A percentile compares a stretch with the other conserved stretches of the same genome.
Evolutionary conservation across 2,888 invertebrate species (phyloP).

Genomic region (Elmis aenea): DNA sequence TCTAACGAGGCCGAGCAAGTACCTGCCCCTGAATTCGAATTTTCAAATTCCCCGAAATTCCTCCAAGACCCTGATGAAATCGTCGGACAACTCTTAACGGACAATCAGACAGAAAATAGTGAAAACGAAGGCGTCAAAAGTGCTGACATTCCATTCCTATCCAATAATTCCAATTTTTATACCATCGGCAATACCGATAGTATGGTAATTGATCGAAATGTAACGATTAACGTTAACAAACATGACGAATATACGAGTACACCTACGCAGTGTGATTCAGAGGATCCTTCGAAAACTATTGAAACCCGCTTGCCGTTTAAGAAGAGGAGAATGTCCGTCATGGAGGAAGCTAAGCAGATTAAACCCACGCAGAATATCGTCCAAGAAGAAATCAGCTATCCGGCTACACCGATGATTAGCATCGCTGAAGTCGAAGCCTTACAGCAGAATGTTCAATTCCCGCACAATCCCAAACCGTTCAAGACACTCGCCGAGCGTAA

Average conservation of each 20-base stretch:
- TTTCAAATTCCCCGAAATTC: conserved; percentile 26
- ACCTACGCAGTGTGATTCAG: too few species aligned
- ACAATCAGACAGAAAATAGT: conserved; percentile 17
- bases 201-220: not conserved
- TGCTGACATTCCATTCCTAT: conserved; percentile 14
- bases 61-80: conserved; percentile 22
- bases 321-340: conserved; percentile 35
- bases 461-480: conserved; percentile 27
- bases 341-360: conserved; percentile 8
- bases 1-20: too few species aligned
- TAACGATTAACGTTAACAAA: too few species aligned
- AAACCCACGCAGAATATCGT: not conserved
- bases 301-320: conserved; percentile 37
- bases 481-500: conserved; percentile 43
- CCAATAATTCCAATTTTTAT: conserved; percentile 10
- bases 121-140: conserved; percentile 8
- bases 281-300: not conserved
- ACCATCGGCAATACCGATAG: not conserved
- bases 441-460: conserved; percentile 16
- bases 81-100: conserved; percentile 14
- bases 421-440: conserved; percentile 41
- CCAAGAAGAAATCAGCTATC: conserved; percentile 39
- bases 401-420: conserved; percentile 42
- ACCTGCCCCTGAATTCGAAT: conserved; percentile 25
- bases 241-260: too few species aligned